Evolutionary conservation across 2,797 vertebrate genomes (phyloP).

Genomic region (Acanthopagrus latus): DNA sequence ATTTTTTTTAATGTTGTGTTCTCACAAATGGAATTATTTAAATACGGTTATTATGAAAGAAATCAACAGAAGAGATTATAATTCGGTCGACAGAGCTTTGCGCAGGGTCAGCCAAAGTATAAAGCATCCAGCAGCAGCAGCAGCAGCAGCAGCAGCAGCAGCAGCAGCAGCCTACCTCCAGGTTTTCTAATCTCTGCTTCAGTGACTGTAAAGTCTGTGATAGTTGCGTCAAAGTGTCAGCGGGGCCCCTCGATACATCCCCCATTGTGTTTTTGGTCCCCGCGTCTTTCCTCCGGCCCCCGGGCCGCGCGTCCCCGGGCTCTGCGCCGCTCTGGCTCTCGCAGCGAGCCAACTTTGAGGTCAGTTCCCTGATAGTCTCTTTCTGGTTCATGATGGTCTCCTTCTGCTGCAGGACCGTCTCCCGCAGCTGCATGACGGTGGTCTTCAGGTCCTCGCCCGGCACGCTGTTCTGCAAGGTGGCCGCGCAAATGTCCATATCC

Average conservation of each 20-base stretch:
- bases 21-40: not conserved
- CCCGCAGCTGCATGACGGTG: conserved; percentile 94
- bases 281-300: conserved; percentile 86
- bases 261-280: conserved; percentile 95
- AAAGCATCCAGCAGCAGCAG: not conserved
- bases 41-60: too few species aligned
- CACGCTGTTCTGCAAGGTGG: conserved; percentile 90
- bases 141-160: conserved; percentile 15
- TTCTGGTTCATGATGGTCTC: conserved; percentile 98
- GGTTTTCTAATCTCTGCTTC: conserved; percentile 94
- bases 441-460: conserved; percentile 92
- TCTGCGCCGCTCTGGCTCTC: conserved; percentile 93
- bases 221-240: conserved; percentile 94
- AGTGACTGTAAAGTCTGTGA: conserved; percentile 97
- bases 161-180: conserved; percentile 88
- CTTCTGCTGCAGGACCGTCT: conserved; percentile 96
- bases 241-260: conserved; percentile 93
- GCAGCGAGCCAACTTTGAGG: conserved; percentile 94
- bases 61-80: not conserved
- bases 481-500: conserved; percentile 95
- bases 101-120: conserved; percentile 31
- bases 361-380: conserved; percentile 96
- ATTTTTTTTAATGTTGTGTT: conserved; percentile 5
- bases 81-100: conserved; percentile 15
- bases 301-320: conserved; percentile 84